Base-by-base conservation (phyloP, 92 coral and sea anemone genomes). In the Meandrina meandrites region DNA sequence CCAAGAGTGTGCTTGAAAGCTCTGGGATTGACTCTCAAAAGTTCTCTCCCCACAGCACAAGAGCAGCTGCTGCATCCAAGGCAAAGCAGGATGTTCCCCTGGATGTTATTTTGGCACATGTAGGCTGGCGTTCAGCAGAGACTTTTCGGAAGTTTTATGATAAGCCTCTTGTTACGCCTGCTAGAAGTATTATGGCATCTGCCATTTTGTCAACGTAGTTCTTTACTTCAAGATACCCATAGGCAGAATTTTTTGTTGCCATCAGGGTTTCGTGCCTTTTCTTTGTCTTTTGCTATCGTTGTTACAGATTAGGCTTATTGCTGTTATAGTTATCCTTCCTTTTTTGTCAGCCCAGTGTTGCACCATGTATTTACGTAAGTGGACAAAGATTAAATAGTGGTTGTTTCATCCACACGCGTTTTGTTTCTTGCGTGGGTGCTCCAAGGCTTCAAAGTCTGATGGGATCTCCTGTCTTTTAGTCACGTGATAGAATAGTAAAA, bases 21-120 rank as follows among this genome's bases (percentile, higher is more conserved):
- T 77, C 95, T 31, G 91, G 95, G 15, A 83, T 30, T 81, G 66
- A 66, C 62, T 18, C 48, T 24, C 27, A 24, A 32, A 64, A 75
- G 30, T 51, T 54, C 72, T 82, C 93, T 0, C 24, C 88, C 56
- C 86, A 89, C 81, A 91, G 91, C 31, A 84, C 91, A 60, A 91
- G 91, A 86, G 91, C 91, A 83, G 93, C 93, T 47, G 54, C 89
- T 4, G 80, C 93, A 30, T 87, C 93, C 54, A 87, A 67, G 66
- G 90, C 93, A 60, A 81, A 81, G 53, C 67, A 57, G 73, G 78
- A 79, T 16, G 85, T 78, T 15, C 90, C 93, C 21, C 45, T 90
- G 74, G 90, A 90, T 75, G 84, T 82, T n/a, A 90, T 86, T 37
- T 28, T 90, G 75, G 60, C 88, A 37, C 50, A 83, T 62, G 92